Evolutionary conservation across 1,140 invertebrate species (phyloP), one percentile per base, ranked within the genome.

Genomic region (Brachionus manjavacas): DNA sequence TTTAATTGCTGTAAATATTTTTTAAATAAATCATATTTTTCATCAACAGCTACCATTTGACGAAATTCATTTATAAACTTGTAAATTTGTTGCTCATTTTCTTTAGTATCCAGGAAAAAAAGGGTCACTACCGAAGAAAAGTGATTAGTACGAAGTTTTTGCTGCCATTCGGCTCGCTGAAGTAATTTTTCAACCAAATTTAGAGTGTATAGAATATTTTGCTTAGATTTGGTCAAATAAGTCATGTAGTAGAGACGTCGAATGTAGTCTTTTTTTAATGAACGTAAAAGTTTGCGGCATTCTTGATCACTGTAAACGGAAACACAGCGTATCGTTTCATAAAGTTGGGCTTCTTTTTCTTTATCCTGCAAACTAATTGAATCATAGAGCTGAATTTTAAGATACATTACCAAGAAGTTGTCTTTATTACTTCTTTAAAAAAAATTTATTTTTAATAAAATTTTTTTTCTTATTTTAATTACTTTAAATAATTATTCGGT

Each of bases 341-440:
- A 93, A 3, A 97, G 91, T 87, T 95, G 94, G n/a, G 95, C 94
- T 66, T 94, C 93, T 46, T 94, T 89, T 28, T 93, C 92, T 87
- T 94, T 92, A 87, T 96, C 92, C 86, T 94, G 94, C 60, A 95
- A 90, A 88, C 95, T 95, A 39, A 95, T 93, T 64, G 95, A 94
- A 89, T 96, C 95, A 11, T 95, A 94, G 84, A 96, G 89, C 88
- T 96, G 94, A 11, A 94, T 91, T 86, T 93, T 92, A 20, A 95
- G 90, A 87, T 95, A 92, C 14, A 92, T 91, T 43, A 94, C 91
- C 16, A 94, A 87, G 86, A 93, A 92, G 85, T 92, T 92, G 85
- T 93, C 92, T 87, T 91, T 90, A 86, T 91, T 20, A 60, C 64
- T 49, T 7, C 46, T 70, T 52, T 28, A 76, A 76, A 25, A 20